A percentile compares a stretch with the other conserved stretches of the same genome.
Evolutionary conservation across 2,888 invertebrate genomes (phyloP).

Genomic region (Yponomeuta malinellus): DNA sequence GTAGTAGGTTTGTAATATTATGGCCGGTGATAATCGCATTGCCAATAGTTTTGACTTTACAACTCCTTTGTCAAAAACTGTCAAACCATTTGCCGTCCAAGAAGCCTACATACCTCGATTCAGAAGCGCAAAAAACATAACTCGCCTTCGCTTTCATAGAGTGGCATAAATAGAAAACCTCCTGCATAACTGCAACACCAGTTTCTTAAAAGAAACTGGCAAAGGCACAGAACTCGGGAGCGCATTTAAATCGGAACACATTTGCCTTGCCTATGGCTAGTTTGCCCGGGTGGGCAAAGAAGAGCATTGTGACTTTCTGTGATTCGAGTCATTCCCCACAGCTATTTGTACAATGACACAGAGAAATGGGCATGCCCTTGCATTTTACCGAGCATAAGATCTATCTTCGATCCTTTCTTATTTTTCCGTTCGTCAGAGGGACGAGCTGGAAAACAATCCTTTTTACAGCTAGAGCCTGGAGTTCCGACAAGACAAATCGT

Average conservation of each 20-base stretch:
- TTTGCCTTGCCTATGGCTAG: constrained; percentile 35
- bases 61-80: too few species aligned
- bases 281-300: constrained; percentile 30
- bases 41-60: too few species aligned
- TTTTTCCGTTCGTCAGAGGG: constrained; percentile 30
- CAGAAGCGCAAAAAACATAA: too few species aligned
- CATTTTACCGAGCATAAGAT: constrained; percentile 41
- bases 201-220: background rate
- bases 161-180: too few species aligned
- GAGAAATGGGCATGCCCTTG: constrained; percentile 48
- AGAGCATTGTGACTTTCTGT: constrained; percentile 43
- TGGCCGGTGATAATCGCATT: too few species aligned
- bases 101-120: too few species aligned
- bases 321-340: constrained; percentile 50
- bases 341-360: constrained; percentile 57
- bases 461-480: constrained; percentile 5
- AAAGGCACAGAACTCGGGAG: background rate
- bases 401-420: constrained; percentile 32
- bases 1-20: too few species aligned
- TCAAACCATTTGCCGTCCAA: too few species aligned
- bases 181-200: background rate
- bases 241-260: constrained; percentile 43
- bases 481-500: background rate
- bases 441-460: constrained; percentile 12
- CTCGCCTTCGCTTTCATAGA: too few species aligned